Evolutionary conservation across 2,888 invertebrate genomes (phyloP), one percentile per base, ranked within the genome.

Genomic region (Hydrotaea cyrtoneurina): DNA sequence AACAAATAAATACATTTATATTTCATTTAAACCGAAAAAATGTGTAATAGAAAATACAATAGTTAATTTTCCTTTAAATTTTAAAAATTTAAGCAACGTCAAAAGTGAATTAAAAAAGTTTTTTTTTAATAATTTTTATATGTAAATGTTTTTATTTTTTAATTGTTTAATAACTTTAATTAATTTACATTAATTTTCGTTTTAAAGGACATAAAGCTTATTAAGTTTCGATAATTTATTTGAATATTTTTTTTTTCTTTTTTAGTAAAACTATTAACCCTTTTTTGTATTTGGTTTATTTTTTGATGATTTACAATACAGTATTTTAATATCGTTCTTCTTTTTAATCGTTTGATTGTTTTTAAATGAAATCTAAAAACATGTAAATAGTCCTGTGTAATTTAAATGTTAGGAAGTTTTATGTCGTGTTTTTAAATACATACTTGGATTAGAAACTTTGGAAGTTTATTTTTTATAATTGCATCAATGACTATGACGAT

Each of bases 131-230:
- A 46, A 82, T 55, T 17, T 53, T 73, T 57, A 46, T 80, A 10
- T 69, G 15, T 69, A 59, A 72, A 55, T 31, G 77, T 74, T 69
- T 71, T 85, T 72, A 73, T 85, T 66, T 64, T n/a, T 83, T 66
- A 75, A 83, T 66, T 64, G 8, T 75, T 17, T 75, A n/a, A 53
- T 19, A 13, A 50, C 13, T 50, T 50, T 8, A 50, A 2, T 8
- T 50, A n/a, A 50, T 50, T n/a, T 50, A 50, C 50, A 4, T 15
- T 59, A 10, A 7, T 59, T 26, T 50, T 79, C n/a, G 26, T 57
- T 74, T 81, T 53, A 43, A 53, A 84, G 84, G 84, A 84, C 84
- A 78, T 84, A 84, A 84, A 84, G 84, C 84, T 84, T 81, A 64
- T 84, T 84, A 72, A 71, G 80, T 84, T 84, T 81, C 80, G 74